phyloP scores from a whole-genome alignment of 2,113 vertebrate species.

The Haliaeetus leucogaster region DNA sequence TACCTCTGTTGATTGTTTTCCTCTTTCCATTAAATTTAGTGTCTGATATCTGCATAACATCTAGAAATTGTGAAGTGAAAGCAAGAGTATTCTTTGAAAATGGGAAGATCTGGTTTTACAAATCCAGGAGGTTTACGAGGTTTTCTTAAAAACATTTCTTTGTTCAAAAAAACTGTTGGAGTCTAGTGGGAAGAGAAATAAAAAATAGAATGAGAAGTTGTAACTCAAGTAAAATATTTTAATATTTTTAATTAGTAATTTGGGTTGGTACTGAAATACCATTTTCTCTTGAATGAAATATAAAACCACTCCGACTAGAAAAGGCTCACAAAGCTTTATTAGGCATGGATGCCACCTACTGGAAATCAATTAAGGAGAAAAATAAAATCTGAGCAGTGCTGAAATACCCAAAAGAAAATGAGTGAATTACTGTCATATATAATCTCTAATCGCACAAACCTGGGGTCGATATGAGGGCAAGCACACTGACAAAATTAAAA shows the following conservation, averaged over 20 bases:
- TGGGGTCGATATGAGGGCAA: not conserved
- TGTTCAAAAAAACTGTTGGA: not conserved
- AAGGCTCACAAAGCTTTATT: not conserved
- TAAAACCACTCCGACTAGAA: not conserved
- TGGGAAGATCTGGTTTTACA: not conserved
- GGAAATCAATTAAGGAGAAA: not conserved
- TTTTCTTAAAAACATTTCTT: not conserved
- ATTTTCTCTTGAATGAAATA: not conserved
- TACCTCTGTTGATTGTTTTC: not conserved
- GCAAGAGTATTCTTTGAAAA: not conserved
- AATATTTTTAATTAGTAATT: not conserved
- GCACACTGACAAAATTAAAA: not conserved
- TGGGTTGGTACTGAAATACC: not conserved
- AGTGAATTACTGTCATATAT: not conserved
- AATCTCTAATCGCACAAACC: not conserved
- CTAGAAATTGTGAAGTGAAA: not conserved
- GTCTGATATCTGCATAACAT: not conserved
- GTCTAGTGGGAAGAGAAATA: not conserved
- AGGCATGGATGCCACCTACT: constrained; percentile 6
- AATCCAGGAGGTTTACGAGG: not conserved
- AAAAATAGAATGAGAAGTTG: not conserved
- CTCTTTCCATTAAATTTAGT: not conserved
- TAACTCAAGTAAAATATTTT: not conserved
- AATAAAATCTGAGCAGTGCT: not conserved
- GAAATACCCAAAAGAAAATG: not conserved